These are phyloP conservation scores for Agrenia bidenticulata DNA, from an alignment of 2,888 invertebrate species.

Conservation along the genomic window DNA sequence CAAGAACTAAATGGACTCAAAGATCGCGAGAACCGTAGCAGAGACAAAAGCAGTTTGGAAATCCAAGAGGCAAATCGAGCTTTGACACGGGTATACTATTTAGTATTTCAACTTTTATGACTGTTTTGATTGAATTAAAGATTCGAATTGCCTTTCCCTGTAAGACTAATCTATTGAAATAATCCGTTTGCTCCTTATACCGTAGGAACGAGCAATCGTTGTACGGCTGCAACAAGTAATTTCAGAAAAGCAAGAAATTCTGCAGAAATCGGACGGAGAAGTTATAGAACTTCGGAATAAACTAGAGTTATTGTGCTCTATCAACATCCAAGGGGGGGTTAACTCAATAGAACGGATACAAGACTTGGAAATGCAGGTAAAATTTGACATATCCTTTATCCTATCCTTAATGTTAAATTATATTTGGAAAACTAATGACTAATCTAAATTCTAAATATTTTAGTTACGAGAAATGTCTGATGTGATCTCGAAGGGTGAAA, in stretches of 20 bases:
- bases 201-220: constrained; percentile 40
- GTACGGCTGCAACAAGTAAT: constrained; percentile 35
- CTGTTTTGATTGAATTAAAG: neutral
- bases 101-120: neutral
- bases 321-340: constrained; percentile 20
- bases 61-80: constrained; percentile 35
- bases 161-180: too few species aligned
- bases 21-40: constrained; percentile 36
- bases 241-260: constrained; percentile 36
- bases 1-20: constrained; percentile 37
- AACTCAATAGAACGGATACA: constrained; percentile 26
- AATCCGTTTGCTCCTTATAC: too few species aligned
- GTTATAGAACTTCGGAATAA: constrained; percentile 33
- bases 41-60: constrained; percentile 39
- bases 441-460: constrained; percentile 2
- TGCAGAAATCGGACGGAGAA: constrained; percentile 34
- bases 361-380: constrained; percentile 36
- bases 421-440: too few species aligned
- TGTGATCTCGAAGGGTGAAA: constrained; percentile 61
- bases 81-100: constrained; percentile 27
- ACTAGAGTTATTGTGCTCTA: constrained; percentile 33
- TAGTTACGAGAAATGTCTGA: constrained; percentile 36
- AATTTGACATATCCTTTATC: too few species aligned
- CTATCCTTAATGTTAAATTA: too few species aligned
- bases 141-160: too few species aligned